A percentile compares a stretch with the other conserved stretches of the same genome.
phyloP scores from a whole-genome alignment of 1,140 invertebrate species.

The Drosophila nigrodunni region DNA sequence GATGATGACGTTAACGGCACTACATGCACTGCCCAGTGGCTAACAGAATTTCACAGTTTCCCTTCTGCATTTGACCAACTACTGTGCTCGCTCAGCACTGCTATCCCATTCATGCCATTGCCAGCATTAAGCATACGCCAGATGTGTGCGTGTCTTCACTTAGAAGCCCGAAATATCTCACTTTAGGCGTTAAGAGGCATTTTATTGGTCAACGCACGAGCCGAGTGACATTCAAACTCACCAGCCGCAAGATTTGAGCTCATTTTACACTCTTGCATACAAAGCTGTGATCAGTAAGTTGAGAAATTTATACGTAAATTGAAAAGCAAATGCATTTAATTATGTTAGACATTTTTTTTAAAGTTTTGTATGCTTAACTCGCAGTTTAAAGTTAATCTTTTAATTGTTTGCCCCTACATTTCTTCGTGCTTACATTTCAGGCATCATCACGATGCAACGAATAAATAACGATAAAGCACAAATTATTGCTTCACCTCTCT shows the following conservation, averaged over 20 bases:
- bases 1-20: slow-evolving; percentile 23
- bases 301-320: too few relatives aligned
- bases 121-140: slow-evolving; percentile 53
- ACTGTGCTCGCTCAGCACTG: neutral
- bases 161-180: slow-evolving; percentile 54
- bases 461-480: neutral
- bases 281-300: too few relatives aligned
- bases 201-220: neutral
- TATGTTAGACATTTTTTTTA: too few relatives aligned
- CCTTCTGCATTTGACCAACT: slow-evolving; percentile 29
- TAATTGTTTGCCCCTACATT: neutral
- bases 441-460: neutral
- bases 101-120: neutral
- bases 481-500: neutral
- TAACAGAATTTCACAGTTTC: slow-evolving; percentile 73
- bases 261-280: too few relatives aligned
- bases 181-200: slow-evolving; percentile 46
- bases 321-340: too few relatives aligned
- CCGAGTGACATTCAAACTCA: slow-evolving; percentile 3
- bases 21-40: slow-evolving; percentile 49
- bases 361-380: neutral
- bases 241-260: neutral
- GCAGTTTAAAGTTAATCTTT: neutral
- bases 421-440: too few relatives aligned
- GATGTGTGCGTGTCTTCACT: slow-evolving; percentile 56